A percentile compares a stretch with the other conserved stretches of the same genome.
These are phyloP conservation scores for Spinus olivaceus DNA, from an alignment of 2,797 vertebrate species.

Conservation along the genomic window DNA sequence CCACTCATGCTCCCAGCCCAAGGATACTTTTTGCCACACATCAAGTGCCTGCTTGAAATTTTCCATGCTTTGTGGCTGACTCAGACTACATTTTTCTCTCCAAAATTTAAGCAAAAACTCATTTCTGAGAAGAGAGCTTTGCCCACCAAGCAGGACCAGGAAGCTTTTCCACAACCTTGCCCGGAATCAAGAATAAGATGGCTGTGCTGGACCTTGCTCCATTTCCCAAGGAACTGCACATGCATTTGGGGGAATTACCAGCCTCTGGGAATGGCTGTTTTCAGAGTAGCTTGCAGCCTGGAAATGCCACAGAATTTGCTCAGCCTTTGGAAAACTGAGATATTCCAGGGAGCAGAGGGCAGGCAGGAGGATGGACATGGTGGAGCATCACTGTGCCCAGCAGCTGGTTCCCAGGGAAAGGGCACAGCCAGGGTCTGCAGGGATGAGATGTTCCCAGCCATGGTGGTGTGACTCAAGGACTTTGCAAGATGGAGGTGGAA, in stretches of 20 bases:
- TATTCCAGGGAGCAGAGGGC: background rate
- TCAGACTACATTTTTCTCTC: background rate
- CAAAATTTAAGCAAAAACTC: background rate
- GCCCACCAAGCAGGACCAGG: background rate
- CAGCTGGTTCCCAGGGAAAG: background rate
- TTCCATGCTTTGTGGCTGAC: background rate
- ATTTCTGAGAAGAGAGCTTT: background rate
- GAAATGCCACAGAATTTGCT: background rate
- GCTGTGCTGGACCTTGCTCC: background rate
- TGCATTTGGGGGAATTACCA: background rate
- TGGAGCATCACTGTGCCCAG: background rate
- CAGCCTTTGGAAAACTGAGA: background rate
- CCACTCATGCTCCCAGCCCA: background rate
- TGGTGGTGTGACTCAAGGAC: background rate
- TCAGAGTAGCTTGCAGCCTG: background rate
- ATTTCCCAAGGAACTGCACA: background rate
- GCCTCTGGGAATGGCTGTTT: background rate
- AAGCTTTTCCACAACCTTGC: background rate
- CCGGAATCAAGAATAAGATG: background rate
- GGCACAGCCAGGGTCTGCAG: rapidly evolving
- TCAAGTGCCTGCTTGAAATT: background rate
- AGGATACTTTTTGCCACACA: background rate
- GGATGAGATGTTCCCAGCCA: background rate
- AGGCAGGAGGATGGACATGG: rapidly evolving
- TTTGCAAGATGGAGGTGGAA: background rate